Conservation (phyloP, 2,113 vertebrate species). For the Mustela nigripes region DNA sequence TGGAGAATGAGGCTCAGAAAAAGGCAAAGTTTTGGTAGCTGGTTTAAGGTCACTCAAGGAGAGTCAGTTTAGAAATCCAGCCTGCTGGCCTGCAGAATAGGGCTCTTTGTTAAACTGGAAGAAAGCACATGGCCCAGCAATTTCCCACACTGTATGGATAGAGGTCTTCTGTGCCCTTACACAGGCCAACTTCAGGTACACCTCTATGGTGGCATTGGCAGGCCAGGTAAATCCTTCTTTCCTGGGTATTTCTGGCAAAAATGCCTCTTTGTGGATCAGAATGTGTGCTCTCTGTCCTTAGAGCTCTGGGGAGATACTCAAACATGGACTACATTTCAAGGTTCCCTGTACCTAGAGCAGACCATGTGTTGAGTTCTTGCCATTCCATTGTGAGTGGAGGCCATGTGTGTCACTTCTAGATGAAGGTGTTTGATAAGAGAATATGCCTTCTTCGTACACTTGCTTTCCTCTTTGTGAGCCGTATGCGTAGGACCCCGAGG, state of each 20-base stretch:
- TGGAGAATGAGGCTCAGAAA: neutral
- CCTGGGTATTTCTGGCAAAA: neutral
- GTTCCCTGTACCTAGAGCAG: neutral
- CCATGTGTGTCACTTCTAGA: too few species aligned
- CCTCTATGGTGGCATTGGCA: accelerated
- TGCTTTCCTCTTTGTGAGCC: neutral
- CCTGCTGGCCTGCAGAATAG: neutral
- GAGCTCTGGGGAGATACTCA: neutral
- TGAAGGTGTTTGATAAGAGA: neutral
- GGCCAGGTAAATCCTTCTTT: neutral
- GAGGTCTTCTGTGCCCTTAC: neutral
- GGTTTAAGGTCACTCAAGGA: neutral
- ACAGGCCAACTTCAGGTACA: neutral
- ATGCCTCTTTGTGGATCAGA: neutral
- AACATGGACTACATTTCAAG: neutral
- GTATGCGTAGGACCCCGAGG: neutral
- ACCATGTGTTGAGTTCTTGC: neutral
- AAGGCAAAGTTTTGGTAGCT: neutral
- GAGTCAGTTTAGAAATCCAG: neutral
- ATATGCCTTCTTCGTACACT: neutral
- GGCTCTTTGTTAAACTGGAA: neutral
- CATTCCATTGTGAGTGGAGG: neutral
- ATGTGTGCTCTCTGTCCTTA: neutral
- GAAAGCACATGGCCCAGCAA: neutral
- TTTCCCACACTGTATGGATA: neutral